Percentiles rank a stretch among this genome's conserved stretches.
phyloP scores from a whole-genome alignment of 2,113 vertebrate genomes.

The Lagopus leucura region DNA sequence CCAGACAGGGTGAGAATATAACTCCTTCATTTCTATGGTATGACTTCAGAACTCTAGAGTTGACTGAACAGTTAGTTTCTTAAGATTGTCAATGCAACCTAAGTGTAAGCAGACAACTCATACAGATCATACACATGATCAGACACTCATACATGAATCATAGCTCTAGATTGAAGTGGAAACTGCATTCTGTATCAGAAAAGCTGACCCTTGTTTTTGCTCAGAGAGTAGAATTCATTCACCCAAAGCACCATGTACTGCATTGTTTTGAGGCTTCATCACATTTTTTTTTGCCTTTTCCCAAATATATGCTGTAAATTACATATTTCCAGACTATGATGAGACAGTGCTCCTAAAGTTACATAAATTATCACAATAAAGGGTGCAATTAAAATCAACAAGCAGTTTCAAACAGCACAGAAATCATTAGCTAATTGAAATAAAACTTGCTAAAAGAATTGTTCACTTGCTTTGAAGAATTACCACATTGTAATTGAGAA shows the following conservation, averaged over 20 bases:
- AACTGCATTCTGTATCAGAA: background rate
- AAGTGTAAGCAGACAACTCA: background rate
- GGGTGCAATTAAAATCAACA: slow-evolving; percentile 56
- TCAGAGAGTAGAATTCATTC: background rate
- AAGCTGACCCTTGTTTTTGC: background rate
- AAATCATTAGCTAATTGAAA: slow-evolving; percentile 46
- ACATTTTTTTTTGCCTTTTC: background rate
- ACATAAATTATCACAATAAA: slow-evolving; percentile 27
- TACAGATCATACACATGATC: too few relatives aligned
- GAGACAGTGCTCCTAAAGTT: background rate
- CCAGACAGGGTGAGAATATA: background rate
- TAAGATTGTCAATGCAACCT: background rate
- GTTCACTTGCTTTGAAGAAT: slow-evolving; percentile 22
- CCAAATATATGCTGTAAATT: slow-evolving; percentile 17
- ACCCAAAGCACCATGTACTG: background rate
- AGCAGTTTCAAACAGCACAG: background rate
- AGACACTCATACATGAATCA: background rate
- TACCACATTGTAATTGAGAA: background rate
- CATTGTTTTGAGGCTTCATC: slow-evolving; percentile 1
- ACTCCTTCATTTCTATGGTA: background rate
- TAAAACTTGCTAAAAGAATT: slow-evolving; percentile 23
- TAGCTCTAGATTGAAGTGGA: background rate
- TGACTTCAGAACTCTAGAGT: background rate
- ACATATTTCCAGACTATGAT: background rate
- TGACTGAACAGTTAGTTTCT: background rate